Conservation (phyloP, 2,113 vertebrate species). For the Lepisosteus oculatus region DNA sequence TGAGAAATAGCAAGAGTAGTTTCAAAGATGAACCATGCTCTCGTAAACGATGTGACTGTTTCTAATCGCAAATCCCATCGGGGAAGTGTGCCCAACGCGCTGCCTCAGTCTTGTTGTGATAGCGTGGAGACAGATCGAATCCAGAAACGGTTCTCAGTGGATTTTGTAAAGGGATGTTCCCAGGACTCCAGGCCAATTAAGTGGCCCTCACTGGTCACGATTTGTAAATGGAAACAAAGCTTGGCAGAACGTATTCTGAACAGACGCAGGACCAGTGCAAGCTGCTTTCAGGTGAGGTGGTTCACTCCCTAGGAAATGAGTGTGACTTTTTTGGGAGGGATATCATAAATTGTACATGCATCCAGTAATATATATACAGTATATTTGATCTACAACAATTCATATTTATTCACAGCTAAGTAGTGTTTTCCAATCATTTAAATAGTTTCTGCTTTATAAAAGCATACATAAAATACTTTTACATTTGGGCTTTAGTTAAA, state of each 20-base stretch:
- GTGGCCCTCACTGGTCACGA: slow-evolving; percentile 55
- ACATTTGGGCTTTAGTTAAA: too few relatives aligned
- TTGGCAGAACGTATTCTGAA: slow-evolving; percentile 58
- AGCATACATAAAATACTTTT: too few relatives aligned
- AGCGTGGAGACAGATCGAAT: slow-evolving; percentile 24
- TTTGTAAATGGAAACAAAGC: slow-evolving; percentile 62
- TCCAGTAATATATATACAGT: too few relatives aligned
- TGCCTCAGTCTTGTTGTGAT: slow-evolving; percentile 26
- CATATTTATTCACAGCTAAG: too few relatives aligned
- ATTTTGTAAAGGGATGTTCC: slow-evolving; percentile 41
- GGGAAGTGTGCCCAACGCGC: slow-evolving; percentile 54
- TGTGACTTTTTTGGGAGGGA: too few relatives aligned
- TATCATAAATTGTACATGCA: too few relatives aligned
- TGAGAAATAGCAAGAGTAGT: background rate
- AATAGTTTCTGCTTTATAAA: too few relatives aligned
- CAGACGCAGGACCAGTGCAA: slow-evolving; percentile 39
- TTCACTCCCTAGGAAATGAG: too few relatives aligned
- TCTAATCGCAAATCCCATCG: slow-evolving; percentile 41
- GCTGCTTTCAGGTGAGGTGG: slow-evolving; percentile 58
- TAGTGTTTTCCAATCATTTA: too few relatives aligned
- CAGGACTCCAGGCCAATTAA: slow-evolving; percentile 49
- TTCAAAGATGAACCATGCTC: slow-evolving; percentile 49
- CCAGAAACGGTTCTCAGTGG: slow-evolving; percentile 55
- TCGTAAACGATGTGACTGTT: slow-evolving; percentile 39
- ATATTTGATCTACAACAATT: too few relatives aligned